Evolutionary conservation across 2,113 vertebrate species (phyloP), one percentile per base, ranked within the genome.

Genomic region (Eulacestoma nigropectus): DNA sequence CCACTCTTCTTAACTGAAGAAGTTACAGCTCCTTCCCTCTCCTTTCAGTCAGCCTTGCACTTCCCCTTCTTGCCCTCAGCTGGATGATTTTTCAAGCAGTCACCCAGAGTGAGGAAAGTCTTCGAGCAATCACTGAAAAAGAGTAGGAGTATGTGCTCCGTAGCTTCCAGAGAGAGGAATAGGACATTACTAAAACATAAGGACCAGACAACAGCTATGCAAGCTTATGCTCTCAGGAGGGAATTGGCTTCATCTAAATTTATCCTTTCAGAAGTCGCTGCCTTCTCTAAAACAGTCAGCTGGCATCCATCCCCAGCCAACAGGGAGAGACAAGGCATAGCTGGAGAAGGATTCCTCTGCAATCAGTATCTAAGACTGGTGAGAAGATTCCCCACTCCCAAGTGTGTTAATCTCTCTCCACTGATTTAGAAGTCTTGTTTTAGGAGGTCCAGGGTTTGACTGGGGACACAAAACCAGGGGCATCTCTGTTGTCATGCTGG

Each of bases 111-210:
- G 27, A 79, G 55, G 46, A 47, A 93, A 67, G 16, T 29, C 86
- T 92, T 90, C 52, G 57, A 92, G 32, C 35, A 95, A 52, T 17
- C 49, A 72, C 13, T 1, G 9, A 62, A 85, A 59, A 94, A 56
- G 44, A 50, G 23, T 23, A 69, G 47, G 25, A 79, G 18, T 26
- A 33, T n/a, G 14, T 30, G 32, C 32, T 68, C 49, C 64, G 60
- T 69, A 89, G 13, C 18, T 56, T 84, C 44, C 57, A 62, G 67
- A 67, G n/a, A 64, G 20, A 23, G 7, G 29, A 91, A 69, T 47
- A 79, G 39, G 67, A 73, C 74, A 62, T 83, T 57, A 76, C 50
- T 83, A 76, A 91, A 94, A 83, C 26, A 46, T 64, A 83, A 91
- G n/a, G 57, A 75, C 59, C 44, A 87, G 70, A 60, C 37, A 92